These are phyloP conservation scores for Felis catus DNA, from an alignment of 2,113 vertebrate species.

Conservation along the genomic window F.catus_Fca126_mat1.0 CM031424.1:68164501-68165000, in stretches of 20 bases:
- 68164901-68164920: slow-evolving; percentile 69
- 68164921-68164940: slow-evolving; percentile 51
- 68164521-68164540: background rate
- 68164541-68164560: background rate
- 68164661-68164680: slow-evolving; percentile 33
- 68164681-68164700: slow-evolving; percentile 3
- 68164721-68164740: slow-evolving; percentile 70
- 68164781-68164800: slow-evolving; percentile 75
- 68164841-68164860: slow-evolving; percentile 63
- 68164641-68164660: slow-evolving; percentile 36
- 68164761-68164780: slow-evolving; percentile 80
- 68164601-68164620: slow-evolving; percentile 5
- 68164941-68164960: slow-evolving; percentile 57
- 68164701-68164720: slow-evolving; percentile 67
- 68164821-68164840: slow-evolving; percentile 68
- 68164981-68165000: slow-evolving; percentile 1
- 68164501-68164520: background rate
- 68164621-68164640: background rate
- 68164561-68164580: background rate
- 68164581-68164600: slow-evolving; percentile 43
- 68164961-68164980: slow-evolving; percentile 56
- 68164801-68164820: slow-evolving; percentile 75
- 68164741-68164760: slow-evolving; percentile 75
- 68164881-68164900: slow-evolving; percentile 59
- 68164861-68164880: slow-evolving; percentile 66